These are phyloP conservation scores for Deroptyus accipitrinus DNA, from an alignment of 2,113 vertebrate genomes.

Conservation along the genomic window DNA sequence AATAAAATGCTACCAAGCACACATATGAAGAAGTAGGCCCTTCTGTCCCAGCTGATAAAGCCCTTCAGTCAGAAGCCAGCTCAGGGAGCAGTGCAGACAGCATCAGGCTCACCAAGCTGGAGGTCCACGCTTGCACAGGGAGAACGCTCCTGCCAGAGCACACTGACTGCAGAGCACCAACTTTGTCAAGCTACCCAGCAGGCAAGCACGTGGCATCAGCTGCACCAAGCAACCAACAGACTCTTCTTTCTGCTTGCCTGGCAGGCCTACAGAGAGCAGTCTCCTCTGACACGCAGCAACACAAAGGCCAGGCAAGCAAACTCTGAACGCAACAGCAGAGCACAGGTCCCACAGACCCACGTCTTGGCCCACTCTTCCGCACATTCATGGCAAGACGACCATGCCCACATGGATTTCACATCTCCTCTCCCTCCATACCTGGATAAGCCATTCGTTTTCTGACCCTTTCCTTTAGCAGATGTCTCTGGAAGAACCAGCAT, in stretches of 20 bases:
- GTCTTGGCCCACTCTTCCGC: neutral
- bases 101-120: neutral
- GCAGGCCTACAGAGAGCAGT: neutral
- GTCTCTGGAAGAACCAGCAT: neutral
- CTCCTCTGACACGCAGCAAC: neutral
- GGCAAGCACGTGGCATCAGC: neutral
- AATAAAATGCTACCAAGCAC: fast-evolving
- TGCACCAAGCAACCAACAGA: neutral
- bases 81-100: neutral
- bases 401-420: neutral
- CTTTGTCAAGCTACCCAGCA: neutral
- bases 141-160: neutral
- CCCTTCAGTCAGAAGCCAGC: neutral
- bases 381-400: neutral
- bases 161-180: neutral
- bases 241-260: neutral
- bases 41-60: neutral
- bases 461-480: neutral
- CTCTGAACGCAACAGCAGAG: neutral
- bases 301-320: neutral
- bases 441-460: neutral
- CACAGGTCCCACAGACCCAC: neutral
- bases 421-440: neutral
- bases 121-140: fast-evolving
- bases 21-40: neutral